These are phyloP conservation scores for Oxytorus armatus DNA, from an alignment of 2,888 invertebrate species.

Conservation along the genomic window DNA sequence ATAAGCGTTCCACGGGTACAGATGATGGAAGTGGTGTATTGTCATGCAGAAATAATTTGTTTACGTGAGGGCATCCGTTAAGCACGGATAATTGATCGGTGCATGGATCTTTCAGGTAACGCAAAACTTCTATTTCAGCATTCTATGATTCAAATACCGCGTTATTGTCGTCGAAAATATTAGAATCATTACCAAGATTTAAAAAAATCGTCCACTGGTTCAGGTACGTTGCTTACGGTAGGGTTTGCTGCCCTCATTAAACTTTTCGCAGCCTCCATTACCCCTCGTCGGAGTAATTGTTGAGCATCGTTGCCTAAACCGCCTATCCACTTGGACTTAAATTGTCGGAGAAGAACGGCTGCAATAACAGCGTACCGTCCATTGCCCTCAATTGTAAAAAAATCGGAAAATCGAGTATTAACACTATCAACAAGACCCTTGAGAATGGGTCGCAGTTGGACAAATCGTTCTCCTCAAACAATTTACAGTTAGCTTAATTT, in stretches of 20 bases:
- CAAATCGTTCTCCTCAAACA: constrained; percentile 25
- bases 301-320: constrained; percentile 18
- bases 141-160: constrained; percentile 32
- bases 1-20: constrained; percentile 49
- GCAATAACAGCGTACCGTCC: constrained; percentile 48
- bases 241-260: constrained; percentile 13
- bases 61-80: constrained; percentile 38
- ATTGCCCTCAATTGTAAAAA: constrained; percentile 38
- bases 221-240: constrained; percentile 10
- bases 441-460: constrained; percentile 33
- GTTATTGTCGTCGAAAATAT: constrained; percentile 22
- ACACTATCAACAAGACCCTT: constrained; percentile 31
- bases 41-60: constrained; percentile 32
- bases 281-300: constrained; percentile 13
- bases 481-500: too few relatives aligned
- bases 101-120: constrained; percentile 32
- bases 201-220: constrained; percentile 22
- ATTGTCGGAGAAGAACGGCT: constrained; percentile 41
- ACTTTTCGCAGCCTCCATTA: constrained; percentile 30
- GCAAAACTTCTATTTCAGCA: constrained; percentile 40
- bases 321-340: constrained; percentile 31
- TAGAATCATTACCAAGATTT: constrained; percentile 19
- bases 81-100: constrained; percentile 17
- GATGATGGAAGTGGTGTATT: constrained; percentile 48
- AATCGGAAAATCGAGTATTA: constrained; percentile 29